Base-by-base conservation (phyloP, 2,888 invertebrate genomes). In the Troides helena region DNA sequence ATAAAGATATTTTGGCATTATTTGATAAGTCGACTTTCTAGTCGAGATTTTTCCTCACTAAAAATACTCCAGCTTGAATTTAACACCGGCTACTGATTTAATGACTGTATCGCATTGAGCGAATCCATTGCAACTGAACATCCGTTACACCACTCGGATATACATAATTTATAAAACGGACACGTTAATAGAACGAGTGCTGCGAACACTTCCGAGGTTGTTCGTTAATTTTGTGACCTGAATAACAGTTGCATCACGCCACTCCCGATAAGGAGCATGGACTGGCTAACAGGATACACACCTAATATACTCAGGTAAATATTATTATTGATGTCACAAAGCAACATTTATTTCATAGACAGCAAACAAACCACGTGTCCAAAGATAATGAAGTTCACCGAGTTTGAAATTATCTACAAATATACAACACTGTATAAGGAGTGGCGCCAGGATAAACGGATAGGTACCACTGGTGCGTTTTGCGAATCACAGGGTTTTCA, bases 181-280 rank as follows among this genome's bases (percentile, higher is more conserved):
- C 56, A 53, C 53, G 60, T 78, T 76, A 80, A 73, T 80, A 73
- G 81, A 73, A 72, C 79, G 74, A 74, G 74, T 75, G 71, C 71
- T 76, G 73, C 70, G 74, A 78, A 76, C 72, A 71, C 63, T 72
- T 74, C 71, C 71, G 65, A 67, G 73, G 67, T 69, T 72, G 74
- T 77, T 75, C 74, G 80, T 79, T 80, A 78, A 81, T 80, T 81
- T 81, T 80, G 83, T 83, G 83, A 81, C 83, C 81, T 75, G 75
- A 77, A 81, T 83, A 46, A 46, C 46, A 74, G 75, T 81, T 86
- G 77, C 80, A 77, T 71, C 76, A 78, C 69, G 12, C 18, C 39
- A 59, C 65, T 69, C 65, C 71, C 75, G 74, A 75, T 68, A 74
- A 77, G 71, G 74, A 75, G 53, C 56, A 43, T 56, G 53, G 56